These are phyloP conservation scores for Staurois parvus DNA, from an alignment of 2,797 vertebrate genomes.

Conservation along the genomic window DNA sequence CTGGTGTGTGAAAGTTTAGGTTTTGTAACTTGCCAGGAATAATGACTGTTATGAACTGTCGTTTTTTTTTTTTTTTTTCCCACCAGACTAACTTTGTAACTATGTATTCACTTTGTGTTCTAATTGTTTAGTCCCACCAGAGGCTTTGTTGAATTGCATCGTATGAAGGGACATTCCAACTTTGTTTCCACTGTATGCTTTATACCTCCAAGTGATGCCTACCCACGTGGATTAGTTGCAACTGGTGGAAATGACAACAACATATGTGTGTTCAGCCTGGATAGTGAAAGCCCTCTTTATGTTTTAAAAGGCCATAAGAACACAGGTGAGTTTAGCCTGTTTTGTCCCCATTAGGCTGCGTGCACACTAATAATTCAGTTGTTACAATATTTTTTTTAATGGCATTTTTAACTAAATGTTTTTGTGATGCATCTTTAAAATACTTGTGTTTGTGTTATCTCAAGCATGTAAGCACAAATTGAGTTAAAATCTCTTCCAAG, in stretches of 20 bases:
- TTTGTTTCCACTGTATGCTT: conserved; percentile 96
- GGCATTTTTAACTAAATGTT: too few species aligned
- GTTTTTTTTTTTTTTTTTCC: neutral
- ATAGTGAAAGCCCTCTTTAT: conserved; percentile 86
- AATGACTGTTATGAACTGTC: too few species aligned
- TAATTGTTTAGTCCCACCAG: conserved; percentile 80
- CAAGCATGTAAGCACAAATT: too few species aligned
- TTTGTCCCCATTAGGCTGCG: too few species aligned
- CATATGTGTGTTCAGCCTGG: conserved; percentile 93
- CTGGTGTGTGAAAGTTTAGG: too few species aligned
- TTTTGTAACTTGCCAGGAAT: too few species aligned
- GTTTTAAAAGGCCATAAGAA: conserved; percentile 92
- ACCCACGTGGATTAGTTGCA: conserved; percentile 91
- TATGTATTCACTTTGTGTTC: neutral
- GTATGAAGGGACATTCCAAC: conserved; percentile 93
- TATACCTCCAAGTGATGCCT: conserved; percentile 89
- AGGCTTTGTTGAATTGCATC: conserved; percentile 90
- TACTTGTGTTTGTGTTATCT: too few species aligned
- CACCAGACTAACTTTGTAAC: neutral
- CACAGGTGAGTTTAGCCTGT: conserved; percentile 79
- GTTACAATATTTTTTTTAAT: too few species aligned
- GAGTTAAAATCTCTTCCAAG: too few species aligned
- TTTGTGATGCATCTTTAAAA: too few species aligned
- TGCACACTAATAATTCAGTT: too few species aligned
- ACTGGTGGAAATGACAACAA: conserved; percentile 95